Evolutionary conservation across 1,140 invertebrate species (phyloP), one percentile per base, ranked within the genome.

Genomic region (Pogonognathellus flavescens): DNA sequence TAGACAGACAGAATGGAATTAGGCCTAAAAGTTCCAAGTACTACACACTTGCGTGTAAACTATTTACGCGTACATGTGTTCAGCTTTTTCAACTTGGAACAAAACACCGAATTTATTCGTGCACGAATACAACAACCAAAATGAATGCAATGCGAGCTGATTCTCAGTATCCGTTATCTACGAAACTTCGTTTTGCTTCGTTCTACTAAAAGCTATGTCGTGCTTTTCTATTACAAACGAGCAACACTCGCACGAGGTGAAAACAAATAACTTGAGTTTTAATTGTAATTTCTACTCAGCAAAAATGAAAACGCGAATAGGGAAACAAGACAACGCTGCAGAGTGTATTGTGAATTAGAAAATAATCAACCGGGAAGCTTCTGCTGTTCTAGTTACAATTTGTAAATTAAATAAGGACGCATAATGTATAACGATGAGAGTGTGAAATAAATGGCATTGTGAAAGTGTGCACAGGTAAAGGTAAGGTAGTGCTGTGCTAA

Each of bases 161-260:
- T 41, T 41, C 31, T 41, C 2, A 41, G 31, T 41, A 41, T 41
- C 31, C 2, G 1, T 41, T 41, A 41, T 41, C n/a, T n/a, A n/a
- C n/a, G n/a, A n/a, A n/a, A n/a, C n/a, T 25, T 66, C 62, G 62
- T 66, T 66, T 66, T 25, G 62, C 25, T 66, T 66, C 62, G 25
- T 66, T 66, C 13, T 11, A 20, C 14, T 25, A 25, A 25, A 66
- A 66, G 25, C 20, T 41, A 41, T 41, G 62, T 41, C 31, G 31
- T 41, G 31, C 6, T 41, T 3, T 41, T n/a, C n/a, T 66, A 20
- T 20, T 25, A 14, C 62, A 66, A 66, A 66, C 62, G 25, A 25
- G 25, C 62, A 66, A 25, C 62, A 66, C 25, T 20, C 22, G 62
- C 18, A 66, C 14, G 20, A 66, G 25, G 14, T 66, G 62, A 66